These are phyloP conservation scores for Limenitis camilla DNA, from an alignment of 2,888 invertebrate genomes.

Conservation along the genomic window DNA sequence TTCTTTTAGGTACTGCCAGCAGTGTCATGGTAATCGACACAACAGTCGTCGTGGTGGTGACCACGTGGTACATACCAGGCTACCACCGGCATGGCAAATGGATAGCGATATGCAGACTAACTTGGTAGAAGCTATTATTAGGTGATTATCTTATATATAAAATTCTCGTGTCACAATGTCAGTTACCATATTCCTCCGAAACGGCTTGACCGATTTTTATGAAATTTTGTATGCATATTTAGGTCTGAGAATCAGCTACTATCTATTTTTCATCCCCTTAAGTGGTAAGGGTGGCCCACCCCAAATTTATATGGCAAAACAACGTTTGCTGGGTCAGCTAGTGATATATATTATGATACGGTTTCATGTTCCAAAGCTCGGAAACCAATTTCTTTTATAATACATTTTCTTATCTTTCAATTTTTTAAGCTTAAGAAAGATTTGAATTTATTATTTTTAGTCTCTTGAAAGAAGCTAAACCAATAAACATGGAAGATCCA, in stretches of 20 bases:
- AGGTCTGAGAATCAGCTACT: too few relatives aligned
- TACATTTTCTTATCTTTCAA: not conserved
- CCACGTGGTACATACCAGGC: slow-evolving; percentile 91
- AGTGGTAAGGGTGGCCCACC: too few relatives aligned
- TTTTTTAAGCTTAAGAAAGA: not conserved
- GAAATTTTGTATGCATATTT: too few relatives aligned
- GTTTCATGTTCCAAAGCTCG: too few relatives aligned
- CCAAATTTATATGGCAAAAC: too few relatives aligned
- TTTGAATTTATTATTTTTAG: slow-evolving; percentile 46
- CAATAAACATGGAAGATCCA: slow-evolving; percentile 79
- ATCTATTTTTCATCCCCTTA: too few relatives aligned
- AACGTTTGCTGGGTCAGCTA: too few relatives aligned
- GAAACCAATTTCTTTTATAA: not conserved
- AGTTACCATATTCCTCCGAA: too few relatives aligned
- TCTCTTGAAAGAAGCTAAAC: slow-evolving; percentile 93
- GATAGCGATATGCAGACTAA: slow-evolving; percentile 93
- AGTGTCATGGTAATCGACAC: slow-evolving; percentile 92
- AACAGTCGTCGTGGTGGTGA: slow-evolving; percentile 90
- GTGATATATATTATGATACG: too few relatives aligned
- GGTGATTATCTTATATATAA: too few relatives aligned
- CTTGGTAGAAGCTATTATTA: slow-evolving; percentile 94
- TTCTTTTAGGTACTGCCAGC: slow-evolving; percentile 92
- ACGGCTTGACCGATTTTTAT: too few relatives aligned
- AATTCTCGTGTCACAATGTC: too few relatives aligned
- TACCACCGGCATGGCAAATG: slow-evolving; percentile 92